These are phyloP conservation scores for Cryptoprocta ferox DNA, from an alignment of 2,797 vertebrate species.

Conservation along the genomic window DNA sequence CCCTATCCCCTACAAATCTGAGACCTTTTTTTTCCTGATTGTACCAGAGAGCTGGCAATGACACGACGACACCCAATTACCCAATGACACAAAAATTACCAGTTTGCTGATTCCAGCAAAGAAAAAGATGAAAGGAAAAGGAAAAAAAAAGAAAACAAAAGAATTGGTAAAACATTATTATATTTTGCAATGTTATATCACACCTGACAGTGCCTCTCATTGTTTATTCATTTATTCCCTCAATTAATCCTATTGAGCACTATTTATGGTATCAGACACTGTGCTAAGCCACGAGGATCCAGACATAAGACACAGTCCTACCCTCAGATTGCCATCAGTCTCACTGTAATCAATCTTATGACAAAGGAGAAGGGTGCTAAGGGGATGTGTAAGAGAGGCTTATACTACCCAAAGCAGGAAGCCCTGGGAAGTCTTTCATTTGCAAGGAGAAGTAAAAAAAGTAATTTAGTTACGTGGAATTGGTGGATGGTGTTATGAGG, in stretches of 20 bases:
- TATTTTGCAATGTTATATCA: neutral
- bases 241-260: neutral
- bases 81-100: too few relatives aligned
- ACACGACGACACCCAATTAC: neutral
- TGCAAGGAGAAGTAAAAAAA: neutral
- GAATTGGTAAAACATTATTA: neutral
- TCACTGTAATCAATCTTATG: neutral
- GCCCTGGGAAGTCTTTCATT: neutral
- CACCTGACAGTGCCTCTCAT: neutral
- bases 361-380: neutral
- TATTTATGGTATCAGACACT: neutral
- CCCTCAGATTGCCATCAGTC: neutral
- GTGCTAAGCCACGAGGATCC: neutral
- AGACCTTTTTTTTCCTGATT: neutral
- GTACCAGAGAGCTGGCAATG: neutral
- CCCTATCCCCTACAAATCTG: neutral
- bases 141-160: neutral
- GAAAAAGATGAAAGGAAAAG: neutral
- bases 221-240: conserved; percentile 47
- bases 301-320: neutral
- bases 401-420: neutral
- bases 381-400: neutral
- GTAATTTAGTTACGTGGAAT: neutral
- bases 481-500: neutral
- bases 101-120: conserved; percentile 14